These are phyloP conservation scores for Eonycteris spelaea DNA, from an alignment of 2,113 vertebrate species.

Conservation along the genomic window DNA sequence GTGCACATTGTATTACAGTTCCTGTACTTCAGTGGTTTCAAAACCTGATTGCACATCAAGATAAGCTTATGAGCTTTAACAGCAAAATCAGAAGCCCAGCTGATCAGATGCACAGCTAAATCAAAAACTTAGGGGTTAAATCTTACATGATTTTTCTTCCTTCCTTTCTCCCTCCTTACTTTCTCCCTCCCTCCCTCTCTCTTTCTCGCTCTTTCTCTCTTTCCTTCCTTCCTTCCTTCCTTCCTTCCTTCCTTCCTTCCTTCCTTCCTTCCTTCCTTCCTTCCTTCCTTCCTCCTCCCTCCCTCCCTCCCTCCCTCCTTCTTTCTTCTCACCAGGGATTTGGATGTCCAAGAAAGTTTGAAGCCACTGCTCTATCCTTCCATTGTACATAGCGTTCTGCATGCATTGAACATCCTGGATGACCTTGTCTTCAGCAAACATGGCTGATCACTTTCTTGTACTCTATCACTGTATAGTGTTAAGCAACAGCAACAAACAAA, in stretches of 20 bases:
- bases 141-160: neutral
- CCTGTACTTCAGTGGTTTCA: neutral
- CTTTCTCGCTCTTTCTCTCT: fast-evolving
- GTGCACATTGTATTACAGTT: neutral
- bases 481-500: neutral
- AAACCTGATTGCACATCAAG: neutral
- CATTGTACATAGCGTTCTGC: neutral
- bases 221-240: too few species aligned
- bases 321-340: neutral
- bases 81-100: neutral
- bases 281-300: fast-evolving
- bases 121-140: neutral
- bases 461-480: neutral
- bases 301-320: neutral
- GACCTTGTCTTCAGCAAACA: neutral
- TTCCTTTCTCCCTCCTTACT: fast-evolving
- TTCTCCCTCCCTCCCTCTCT: neutral
- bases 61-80: neutral
- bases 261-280: neutral
- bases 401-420: neutral
- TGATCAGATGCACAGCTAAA: neutral
- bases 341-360: neutral
- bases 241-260: too few species aligned
- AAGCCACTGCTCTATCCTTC: neutral
- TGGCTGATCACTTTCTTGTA: neutral